Conservation (phyloP, 1,140 invertebrate genomes). For the Tribolium madens region DNA sequence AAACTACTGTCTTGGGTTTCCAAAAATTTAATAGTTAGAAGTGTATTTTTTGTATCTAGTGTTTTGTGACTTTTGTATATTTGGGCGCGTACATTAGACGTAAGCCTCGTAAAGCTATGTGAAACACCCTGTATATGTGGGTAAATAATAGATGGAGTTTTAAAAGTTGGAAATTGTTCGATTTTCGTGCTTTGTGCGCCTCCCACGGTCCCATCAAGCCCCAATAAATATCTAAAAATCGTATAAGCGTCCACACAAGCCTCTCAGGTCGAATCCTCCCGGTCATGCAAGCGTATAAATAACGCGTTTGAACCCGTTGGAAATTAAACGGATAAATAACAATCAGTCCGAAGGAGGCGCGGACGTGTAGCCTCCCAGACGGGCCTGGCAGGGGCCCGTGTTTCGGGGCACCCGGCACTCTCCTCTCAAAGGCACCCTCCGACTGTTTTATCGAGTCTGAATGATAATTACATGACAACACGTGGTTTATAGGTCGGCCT, state of each 20-base stretch:
- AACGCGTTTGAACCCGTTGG: not conserved
- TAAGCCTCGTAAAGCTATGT: too few relatives aligned
- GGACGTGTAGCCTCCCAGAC: constrained; percentile 52
- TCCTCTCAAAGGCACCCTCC: constrained; percentile 58
- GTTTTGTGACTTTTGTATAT: too few relatives aligned
- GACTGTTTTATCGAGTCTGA: constrained; percentile 61
- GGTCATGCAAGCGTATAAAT: constrained; percentile 30
- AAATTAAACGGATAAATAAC: constrained; percentile 53
- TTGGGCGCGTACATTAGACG: too few relatives aligned
- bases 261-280: not conserved
- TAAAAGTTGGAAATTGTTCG: too few relatives aligned
- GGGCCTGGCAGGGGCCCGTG: constrained; percentile 55
- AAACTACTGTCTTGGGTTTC: too few relatives aligned
- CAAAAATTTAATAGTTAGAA: too few relatives aligned
- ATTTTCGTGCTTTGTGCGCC: too few relatives aligned
- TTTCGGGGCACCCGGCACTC: constrained; percentile 58
- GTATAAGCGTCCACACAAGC: not conserved
- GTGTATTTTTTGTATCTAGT: too few relatives aligned
- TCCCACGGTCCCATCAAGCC: constrained; percentile 2
- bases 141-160: too few relatives aligned
- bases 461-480: constrained; percentile 63
- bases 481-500: constrained; percentile 55
- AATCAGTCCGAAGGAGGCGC: constrained; percentile 48
- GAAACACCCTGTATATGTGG: too few relatives aligned
- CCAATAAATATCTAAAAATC: not conserved